Conservation (phyloP, 2,113 vertebrate species). For the Siniperca knerii region DNA sequence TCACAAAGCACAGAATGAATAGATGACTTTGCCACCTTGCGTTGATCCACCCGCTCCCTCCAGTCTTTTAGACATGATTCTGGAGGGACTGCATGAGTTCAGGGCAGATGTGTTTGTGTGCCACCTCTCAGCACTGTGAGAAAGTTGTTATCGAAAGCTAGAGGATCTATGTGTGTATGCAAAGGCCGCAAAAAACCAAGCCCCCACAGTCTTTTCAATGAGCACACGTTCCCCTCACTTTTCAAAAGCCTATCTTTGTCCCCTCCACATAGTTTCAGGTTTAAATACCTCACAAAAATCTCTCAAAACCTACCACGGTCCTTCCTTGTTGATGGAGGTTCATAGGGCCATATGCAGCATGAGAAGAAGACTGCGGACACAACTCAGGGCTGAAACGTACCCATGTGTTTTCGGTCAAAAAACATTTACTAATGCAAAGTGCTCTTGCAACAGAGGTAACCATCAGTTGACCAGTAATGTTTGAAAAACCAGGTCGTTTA, state of each 20-base stretch:
- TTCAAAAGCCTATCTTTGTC: neutral
- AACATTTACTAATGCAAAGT: no score
- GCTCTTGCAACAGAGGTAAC: no score
- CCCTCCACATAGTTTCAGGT: neutral
- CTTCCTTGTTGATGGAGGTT: neutral
- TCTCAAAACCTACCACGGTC: neutral
- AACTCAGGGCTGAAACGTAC: no score
- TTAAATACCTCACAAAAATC: neutral
- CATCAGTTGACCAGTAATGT: no score
- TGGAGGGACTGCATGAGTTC: neutral
- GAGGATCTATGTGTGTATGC: neutral
- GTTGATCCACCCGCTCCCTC: neutral
- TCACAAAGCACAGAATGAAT: constrained; percentile 17
- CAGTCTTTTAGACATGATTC: neutral
- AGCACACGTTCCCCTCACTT: neutral
- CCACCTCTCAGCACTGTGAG: neutral
- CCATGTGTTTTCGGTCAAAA: no score
- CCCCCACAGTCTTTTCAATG: neutral
- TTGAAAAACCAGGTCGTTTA: no score
- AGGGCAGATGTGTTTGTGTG: neutral
- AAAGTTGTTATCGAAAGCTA: neutral
- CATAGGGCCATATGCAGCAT: neutral
- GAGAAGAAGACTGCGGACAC: no score
- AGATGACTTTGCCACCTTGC: constrained; percentile 11
- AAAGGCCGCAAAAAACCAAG: neutral